These are phyloP conservation scores for Carcharodon carcharias DNA, from an alignment of 2,797 vertebrate genomes.

Conservation along the genomic window DNA sequence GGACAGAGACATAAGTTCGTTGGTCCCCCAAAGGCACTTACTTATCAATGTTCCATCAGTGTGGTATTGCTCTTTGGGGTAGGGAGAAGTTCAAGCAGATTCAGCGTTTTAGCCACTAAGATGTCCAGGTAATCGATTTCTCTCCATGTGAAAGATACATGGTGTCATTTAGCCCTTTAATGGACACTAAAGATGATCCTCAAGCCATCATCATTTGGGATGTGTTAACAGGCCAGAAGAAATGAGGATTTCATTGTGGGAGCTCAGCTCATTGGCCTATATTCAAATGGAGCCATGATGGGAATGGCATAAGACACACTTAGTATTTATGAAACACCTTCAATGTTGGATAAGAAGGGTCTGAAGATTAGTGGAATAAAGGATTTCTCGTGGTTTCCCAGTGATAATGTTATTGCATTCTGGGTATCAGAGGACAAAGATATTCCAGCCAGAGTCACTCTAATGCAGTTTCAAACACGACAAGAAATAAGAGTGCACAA, in stretches of 20 bases:
- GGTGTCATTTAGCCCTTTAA: constrained; percentile 90
- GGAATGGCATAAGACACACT: constrained; percentile 91
- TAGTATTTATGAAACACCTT: constrained; percentile 95
- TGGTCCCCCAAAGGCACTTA: constrained; percentile 97
- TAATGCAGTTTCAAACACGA: constrained; percentile 91
- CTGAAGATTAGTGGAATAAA: constrained; percentile 93
- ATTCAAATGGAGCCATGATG: constrained; percentile 97
- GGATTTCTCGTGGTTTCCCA: constrained; percentile 98
- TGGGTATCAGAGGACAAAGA: constrained; percentile 99
- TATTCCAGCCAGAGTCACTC: constrained; percentile 91
- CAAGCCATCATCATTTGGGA: constrained; percentile 99
- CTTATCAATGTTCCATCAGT: constrained; percentile 89
- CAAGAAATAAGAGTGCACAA: constrained; percentile 96
- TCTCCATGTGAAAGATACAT: constrained; percentile 95
- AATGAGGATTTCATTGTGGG: constrained; percentile 95
- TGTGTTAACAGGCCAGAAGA: constrained; percentile 93
- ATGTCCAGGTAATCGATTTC: constrained; percentile 97
- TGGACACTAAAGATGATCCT: constrained; percentile 95
- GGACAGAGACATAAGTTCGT: constrained; percentile 95
- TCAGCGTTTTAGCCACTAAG: constrained; percentile 91
- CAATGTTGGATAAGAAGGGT: constrained; percentile 97
- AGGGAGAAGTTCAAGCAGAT: constrained; percentile 99
- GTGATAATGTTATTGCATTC: constrained; percentile 95
- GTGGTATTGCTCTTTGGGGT: constrained; percentile 93
- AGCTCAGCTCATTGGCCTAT: constrained; percentile 98